Base-by-base conservation (phyloP, 2,797 vertebrate species). In the Threskiornis aethiopicus region DNA sequence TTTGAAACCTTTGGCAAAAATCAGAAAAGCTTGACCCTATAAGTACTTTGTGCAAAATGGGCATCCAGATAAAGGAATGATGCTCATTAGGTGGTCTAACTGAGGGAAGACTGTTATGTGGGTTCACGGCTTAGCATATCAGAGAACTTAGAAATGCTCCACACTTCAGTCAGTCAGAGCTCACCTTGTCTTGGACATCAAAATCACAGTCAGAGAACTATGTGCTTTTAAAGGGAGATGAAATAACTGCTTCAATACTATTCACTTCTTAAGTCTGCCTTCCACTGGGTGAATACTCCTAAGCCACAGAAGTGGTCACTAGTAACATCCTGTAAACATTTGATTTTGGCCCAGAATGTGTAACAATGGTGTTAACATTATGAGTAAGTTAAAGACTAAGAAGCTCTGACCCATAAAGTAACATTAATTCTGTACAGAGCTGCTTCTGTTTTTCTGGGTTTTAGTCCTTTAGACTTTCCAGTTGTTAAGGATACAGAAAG, bases 181-280 rank as follows among this genome's bases (percentile, higher is more conserved):
- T 78, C 37, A 67, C 42, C 54, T 57, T 57, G 61, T 39, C 84
- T 73, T 35, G 44, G 47, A 71, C 47, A 61, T 35, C 42, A 61
- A 55, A 82, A 66, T 55, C 41, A 21, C 41, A 31, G 12, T 72
- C 1, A 1, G n/a, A 62, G 26, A 82, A 29, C 29, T 25, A 54
- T 1, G 0, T 0, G 0, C 49, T 58, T 69, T 33, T 42, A 49
- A 64, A 82, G 20, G 77, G 29, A 86, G 29, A 73, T n/a, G 3
- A 72, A 78, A 54, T 58, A 51, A 37, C 44, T 42, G 22, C 61
- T 86, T 66, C 35, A 65, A 33, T 41, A 22, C 26, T 26, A 16
- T 47, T 57, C 20, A 62, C 7, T 28, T 73, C 18, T 42, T 37
- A 47, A 18, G 15, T 54, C 66, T 69, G 58, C 76, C 20, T 77